Percentiles rank a stretch among this genome's conserved stretches.
Conservation (phyloP, 2,113 vertebrate species). For the Eretmochelys imbricata region DNA sequence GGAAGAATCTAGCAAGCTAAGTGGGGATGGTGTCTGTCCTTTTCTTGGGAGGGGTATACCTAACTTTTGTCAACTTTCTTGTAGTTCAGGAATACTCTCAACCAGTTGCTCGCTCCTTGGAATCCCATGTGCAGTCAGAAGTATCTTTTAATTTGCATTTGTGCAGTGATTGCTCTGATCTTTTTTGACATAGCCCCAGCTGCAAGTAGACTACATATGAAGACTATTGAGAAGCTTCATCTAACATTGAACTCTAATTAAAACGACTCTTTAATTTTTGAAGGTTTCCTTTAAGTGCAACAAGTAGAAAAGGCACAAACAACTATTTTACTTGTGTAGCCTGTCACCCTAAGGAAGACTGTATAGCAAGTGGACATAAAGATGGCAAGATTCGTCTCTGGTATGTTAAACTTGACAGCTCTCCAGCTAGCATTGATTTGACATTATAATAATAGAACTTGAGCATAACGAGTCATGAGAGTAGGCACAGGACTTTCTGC, state of each 20-base stretch:
- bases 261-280: slow-evolving; percentile 4
- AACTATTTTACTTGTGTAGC: slow-evolving; percentile 87
- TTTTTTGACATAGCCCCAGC: not conserved
- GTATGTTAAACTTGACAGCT: slow-evolving; percentile 68
- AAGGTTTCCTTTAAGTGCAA: slow-evolving; percentile 85
- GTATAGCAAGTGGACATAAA: slow-evolving; percentile 92
- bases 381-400: slow-evolving; percentile 96
- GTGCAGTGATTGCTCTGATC: not conserved
- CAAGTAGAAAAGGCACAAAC: slow-evolving; percentile 80
- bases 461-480: not conserved
- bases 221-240: not conserved
- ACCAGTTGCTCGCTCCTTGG: not conserved
- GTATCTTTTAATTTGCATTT: not conserved
- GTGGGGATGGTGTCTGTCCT: not conserved
- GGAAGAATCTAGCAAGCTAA: not conserved
- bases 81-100: not conserved
- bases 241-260: not conserved
- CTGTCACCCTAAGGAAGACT: slow-evolving; percentile 93
- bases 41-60: not conserved
- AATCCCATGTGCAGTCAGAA: not conserved
- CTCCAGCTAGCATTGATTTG: not conserved
- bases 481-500: not conserved
- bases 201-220: not conserved
- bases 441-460: not conserved
- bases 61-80: not conserved